A percentile compares a stretch with the other conserved stretches of the same genome.
Evolutionary conservation across 1,140 invertebrate species (phyloP).

Genomic region (Caenorhabditis tropicalis): DNA sequence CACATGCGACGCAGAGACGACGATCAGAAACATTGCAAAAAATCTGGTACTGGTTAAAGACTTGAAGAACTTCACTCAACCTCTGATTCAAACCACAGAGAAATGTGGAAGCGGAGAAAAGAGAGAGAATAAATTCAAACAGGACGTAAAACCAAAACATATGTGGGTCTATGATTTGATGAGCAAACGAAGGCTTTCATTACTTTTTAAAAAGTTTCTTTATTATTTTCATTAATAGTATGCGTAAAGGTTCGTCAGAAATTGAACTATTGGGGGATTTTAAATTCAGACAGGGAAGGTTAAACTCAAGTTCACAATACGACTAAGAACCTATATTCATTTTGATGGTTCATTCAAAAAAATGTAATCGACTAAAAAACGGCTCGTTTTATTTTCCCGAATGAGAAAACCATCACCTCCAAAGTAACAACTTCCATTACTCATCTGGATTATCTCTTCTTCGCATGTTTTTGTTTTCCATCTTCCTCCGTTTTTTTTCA

Average conservation of each 20-base stretch:
- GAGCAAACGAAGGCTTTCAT: background rate
- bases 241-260: no score
- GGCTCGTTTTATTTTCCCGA: no score
- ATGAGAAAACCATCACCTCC: background rate
- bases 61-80: background rate
- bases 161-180: background rate
- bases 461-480: background rate
- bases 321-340: no score
- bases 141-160: conserved; percentile 26
- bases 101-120: background rate
- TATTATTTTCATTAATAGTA: background rate
- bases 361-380: no score
- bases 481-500: background rate
- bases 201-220: background rate
- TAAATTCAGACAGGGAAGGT: no score
- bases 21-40: background rate
- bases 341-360: no score
- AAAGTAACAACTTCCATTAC: background rate
- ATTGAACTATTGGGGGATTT: no score
- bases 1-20: conserved; percentile 36
- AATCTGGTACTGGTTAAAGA: conserved; percentile 24
- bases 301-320: no score
- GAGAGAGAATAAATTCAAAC: conserved; percentile 18
- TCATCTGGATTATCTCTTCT: conserved; percentile 8
- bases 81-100: background rate